A percentile compares a stretch with the other conserved stretches of the same genome.
These are phyloP conservation scores for Engraulis encrasicolus DNA, from an alignment of 2,113 vertebrate genomes.

Conservation along the genomic window DNA sequence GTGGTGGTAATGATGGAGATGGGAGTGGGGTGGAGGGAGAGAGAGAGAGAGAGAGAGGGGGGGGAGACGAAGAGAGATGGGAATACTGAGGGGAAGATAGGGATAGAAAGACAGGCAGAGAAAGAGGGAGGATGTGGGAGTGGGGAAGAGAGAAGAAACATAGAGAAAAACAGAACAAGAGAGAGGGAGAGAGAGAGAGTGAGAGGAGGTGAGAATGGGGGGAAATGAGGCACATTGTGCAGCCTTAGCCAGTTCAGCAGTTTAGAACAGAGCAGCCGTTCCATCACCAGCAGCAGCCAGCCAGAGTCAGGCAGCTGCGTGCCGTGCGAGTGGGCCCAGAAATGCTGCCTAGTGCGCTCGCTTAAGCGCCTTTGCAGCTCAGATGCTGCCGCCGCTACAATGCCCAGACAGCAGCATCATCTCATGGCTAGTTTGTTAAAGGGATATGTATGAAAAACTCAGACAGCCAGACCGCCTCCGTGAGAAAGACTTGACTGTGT, in stretches of 20 bases:
- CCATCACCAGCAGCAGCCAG: background rate
- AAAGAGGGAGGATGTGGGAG: background rate
- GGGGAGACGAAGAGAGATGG: no score
- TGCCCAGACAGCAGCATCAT: background rate
- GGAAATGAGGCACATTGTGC: slow-evolving; percentile 56
- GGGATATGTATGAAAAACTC: background rate
- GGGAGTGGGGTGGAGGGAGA: no score
- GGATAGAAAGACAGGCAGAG: no score
- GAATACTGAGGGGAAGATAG: no score
- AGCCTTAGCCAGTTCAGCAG: slow-evolving; percentile 37
- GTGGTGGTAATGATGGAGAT: no score
- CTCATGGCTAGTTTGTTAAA: background rate
- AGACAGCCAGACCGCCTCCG: background rate
- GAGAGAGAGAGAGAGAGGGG: background rate
- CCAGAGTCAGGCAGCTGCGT: no score
- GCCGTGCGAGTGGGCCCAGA: background rate
- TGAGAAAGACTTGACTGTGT: no score
- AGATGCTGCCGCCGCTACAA: background rate
- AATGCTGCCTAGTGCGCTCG: background rate
- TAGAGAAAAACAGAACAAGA: background rate
- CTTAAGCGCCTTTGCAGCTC: background rate
- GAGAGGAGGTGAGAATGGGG: slow-evolving; percentile 7
- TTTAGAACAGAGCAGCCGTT: slow-evolving; percentile 24
- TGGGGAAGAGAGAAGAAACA: no score
- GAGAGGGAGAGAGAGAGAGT: background rate